Percentiles rank a stretch among this genome's conserved stretches.
These are phyloP conservation scores for Drosophila tsacasi DNA, from an alignment of 1,140 invertebrate genomes.

Conservation along the genomic window DNA sequence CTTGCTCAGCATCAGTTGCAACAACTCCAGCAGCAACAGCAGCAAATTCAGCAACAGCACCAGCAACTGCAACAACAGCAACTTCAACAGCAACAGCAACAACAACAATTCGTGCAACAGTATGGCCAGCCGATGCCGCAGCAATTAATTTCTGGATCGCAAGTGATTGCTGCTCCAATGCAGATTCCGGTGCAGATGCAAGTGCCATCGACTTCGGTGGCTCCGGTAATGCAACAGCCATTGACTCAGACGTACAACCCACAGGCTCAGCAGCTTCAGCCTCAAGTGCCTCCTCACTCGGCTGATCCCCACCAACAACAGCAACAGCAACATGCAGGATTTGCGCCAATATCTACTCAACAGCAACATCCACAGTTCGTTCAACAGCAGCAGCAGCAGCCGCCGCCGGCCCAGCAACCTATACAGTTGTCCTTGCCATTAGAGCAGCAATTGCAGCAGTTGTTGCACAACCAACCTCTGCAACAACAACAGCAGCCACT, in stretches of 20 bases:
- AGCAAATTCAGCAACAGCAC: conserved; percentile 45
- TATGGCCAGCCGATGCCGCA: conserved; percentile 54
- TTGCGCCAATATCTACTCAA: conserved; percentile 75
- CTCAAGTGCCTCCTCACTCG: conserved; percentile 47
- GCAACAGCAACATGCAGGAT: conserved; percentile 33
- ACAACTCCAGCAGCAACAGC: conserved; percentile 44
- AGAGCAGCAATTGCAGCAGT: conserved; percentile 86
- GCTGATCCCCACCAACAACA: conserved; percentile 52
- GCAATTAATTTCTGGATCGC: conserved; percentile 84
- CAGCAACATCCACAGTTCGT: conserved; percentile 57
- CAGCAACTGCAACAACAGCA: conserved; percentile 39
- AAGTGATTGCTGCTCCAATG: conserved; percentile 85
- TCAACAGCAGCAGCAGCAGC: conserved; percentile 66
- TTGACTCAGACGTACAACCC: conserved; percentile 32
- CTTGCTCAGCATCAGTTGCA: conserved; percentile 52
- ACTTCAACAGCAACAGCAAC: conserved; percentile 56
- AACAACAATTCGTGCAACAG: conserved; percentile 75
- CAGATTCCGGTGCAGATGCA: conserved; percentile 63
- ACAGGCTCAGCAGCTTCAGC: conserved; percentile 39
- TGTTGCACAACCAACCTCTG: conserved; percentile 85
- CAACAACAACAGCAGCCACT: conserved; percentile 63
- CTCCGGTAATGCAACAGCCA: conserved; percentile 44
- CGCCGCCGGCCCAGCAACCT: conserved; percentile 69
- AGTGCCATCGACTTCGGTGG: conserved; percentile 45
- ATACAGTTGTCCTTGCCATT: conserved; percentile 77